Evolutionary conservation across 2,113 vertebrate species (phyloP), one percentile per base, ranked within the genome.

Genomic region (Trinectes maculatus): DNA sequence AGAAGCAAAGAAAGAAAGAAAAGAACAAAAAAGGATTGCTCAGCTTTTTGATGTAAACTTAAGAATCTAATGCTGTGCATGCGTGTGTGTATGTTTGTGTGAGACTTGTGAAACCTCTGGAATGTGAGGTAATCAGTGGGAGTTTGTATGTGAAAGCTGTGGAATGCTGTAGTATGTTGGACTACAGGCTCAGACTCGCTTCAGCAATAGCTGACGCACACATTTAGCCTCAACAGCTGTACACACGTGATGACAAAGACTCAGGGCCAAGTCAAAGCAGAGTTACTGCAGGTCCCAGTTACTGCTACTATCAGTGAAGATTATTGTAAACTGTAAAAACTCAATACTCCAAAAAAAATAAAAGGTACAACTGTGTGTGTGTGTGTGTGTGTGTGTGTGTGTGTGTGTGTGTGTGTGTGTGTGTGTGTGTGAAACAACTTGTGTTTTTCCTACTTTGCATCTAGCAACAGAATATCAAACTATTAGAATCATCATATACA

Each of bases 161-260:
- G 80, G 88, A 87, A 85, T 85, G 83, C 40, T 54, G 57, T 53
- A 57, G 78, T 80, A 67, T 73, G 77, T 49, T n/a, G 33, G 53
- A 68, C 36, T 65, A 62, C 67, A 55, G 65, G 81, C 59, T 55
- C 31, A 25, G 48, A 40, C 86, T 71, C 5, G 57, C 40, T 34
- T 53, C 37, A 66, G 36, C 21, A n/a, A 7, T 31, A 37, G 13
- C 40, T n/a, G 33, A 66, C 8, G 11, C 7, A 40, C 22, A 31
- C 39, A 37, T 21, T 25, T 62, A 11, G 11, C 33, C 24, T 39
- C 25, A 13, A 7, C 19, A 25, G 1, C 3, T 4, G 25, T 8
- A 31, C 48, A 39, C 28, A 53, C 33, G 34, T 15, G 7, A 24
- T 16, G 3, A 55, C 22, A 25, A 21, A 42, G 31, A 71, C 40